phyloP scores from a whole-genome alignment of 1,140 invertebrate species.

The Drosophila chauvacae region DNA sequence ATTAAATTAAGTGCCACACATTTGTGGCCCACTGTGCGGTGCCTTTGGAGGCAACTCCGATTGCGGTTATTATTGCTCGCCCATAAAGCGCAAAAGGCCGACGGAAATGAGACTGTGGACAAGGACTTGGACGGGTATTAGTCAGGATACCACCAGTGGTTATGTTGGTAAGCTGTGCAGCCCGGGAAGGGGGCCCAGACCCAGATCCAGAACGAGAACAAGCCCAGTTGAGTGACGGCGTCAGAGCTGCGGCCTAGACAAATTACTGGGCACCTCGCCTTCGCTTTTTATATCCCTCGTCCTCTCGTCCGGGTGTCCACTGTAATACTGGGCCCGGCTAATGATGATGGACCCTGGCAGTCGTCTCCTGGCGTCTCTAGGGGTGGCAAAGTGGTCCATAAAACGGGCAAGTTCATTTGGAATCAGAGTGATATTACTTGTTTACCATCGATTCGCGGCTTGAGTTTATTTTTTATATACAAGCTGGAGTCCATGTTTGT shows the following conservation, averaged over 20 bases:
- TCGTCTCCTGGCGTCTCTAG: slow-evolving; percentile 7
- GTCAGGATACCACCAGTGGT: slow-evolving; percentile 11
- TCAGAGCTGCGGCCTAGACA: slow-evolving; percentile 47
- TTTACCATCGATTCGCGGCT: not conserved
- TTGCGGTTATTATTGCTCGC: slow-evolving; percentile 61
- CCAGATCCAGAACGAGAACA: no score
- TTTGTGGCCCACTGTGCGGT: slow-evolving; percentile 76
- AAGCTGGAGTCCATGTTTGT: no score
- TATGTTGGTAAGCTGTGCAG: not conserved
- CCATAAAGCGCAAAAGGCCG: slow-evolving; percentile 34
- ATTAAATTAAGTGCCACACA: slow-evolving; percentile 82
- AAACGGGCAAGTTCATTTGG: not conserved
- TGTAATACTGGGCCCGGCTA: slow-evolving; percentile 37
- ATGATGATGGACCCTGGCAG: slow-evolving; percentile 41
- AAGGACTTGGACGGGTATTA: slow-evolving; percentile 21
- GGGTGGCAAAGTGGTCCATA: slow-evolving; percentile 20
- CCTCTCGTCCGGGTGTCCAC: slow-evolving; percentile 32
- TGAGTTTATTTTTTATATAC: not conserved
- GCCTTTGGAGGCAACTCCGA: slow-evolving; percentile 41
- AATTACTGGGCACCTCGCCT: slow-evolving; percentile 50
- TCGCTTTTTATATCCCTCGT: not conserved
- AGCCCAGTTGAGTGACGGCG: slow-evolving; percentile 51
- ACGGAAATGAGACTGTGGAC: slow-evolving; percentile 33
- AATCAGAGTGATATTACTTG: slow-evolving; percentile 4
- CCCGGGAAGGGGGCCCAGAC: not conserved